These are phyloP conservation scores for Epizoanthus rinbou DNA, from an alignment of 92 coral and sea anemone species.

Conservation along the genomic window DNA sequence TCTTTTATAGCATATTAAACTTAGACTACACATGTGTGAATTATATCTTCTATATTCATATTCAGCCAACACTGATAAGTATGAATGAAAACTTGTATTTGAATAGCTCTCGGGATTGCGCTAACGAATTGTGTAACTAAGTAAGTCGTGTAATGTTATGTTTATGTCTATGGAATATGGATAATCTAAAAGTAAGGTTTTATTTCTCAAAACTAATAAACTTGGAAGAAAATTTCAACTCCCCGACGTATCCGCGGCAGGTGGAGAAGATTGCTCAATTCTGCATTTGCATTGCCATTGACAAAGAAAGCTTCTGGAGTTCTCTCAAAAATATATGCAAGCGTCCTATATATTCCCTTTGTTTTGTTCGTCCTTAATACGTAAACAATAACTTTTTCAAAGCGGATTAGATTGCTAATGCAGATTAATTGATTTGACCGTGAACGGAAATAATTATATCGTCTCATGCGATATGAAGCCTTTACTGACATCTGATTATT, in stretches of 20 bases:
- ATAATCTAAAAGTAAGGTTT: background rate
- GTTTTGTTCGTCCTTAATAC: background rate
- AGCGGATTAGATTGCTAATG: too few species aligned
- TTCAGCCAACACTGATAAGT: background rate
- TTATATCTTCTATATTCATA: background rate
- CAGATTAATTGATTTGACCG: too few species aligned
- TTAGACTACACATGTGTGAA: background rate
- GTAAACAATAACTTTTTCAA: background rate
- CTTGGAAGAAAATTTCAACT: too few species aligned
- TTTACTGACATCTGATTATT: background rate
- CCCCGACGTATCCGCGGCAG: too few species aligned
- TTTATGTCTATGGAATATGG: too few species aligned
- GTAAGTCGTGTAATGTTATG: background rate
- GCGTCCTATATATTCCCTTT: slow-evolving; percentile 16
- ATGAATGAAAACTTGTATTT: background rate
- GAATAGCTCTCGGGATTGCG: background rate
- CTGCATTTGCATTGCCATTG: too few species aligned
- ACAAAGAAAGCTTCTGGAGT: background rate
- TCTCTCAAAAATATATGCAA: background rate
- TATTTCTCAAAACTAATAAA: background rate
- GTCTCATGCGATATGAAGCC: background rate
- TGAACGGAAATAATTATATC: background rate
- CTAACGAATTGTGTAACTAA: background rate
- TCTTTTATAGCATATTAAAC: background rate
- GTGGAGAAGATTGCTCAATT: slow-evolving; percentile 5